Evolutionary conservation across 2,888 invertebrate genomes (phyloP).

Genomic region (Oligia fasciuncula): DNA sequence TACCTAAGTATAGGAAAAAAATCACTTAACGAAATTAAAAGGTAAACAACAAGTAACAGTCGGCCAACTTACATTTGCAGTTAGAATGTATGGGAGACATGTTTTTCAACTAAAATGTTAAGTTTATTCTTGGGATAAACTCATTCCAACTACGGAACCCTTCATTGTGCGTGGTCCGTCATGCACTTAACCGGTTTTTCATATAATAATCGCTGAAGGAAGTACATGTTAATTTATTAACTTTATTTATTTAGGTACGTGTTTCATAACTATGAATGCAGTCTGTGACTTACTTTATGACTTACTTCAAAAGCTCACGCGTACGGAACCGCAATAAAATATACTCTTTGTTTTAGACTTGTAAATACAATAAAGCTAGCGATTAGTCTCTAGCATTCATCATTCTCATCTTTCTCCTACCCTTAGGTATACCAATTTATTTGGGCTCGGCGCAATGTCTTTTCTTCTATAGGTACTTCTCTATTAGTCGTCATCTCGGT

Average conservation of each 20-base stretch:
- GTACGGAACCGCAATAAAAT: neutral
- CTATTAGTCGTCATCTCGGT: too few relatives aligned
- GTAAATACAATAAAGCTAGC: neutral
- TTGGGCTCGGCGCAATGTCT: rapidly evolving
- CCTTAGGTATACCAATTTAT: too few relatives aligned
- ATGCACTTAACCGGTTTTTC: neutral
- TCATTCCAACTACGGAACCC: neutral
- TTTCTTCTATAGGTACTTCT: too few relatives aligned
- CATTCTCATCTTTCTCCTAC: too few relatives aligned
- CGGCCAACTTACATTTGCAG: neutral
- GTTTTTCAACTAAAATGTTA: neutral
- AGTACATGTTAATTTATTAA: neutral
- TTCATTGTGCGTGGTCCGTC: too few relatives aligned
- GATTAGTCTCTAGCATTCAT: slow-evolving; percentile 1
- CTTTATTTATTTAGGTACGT: neutral
- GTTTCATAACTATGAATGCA: neutral
- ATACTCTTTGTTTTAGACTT: neutral
- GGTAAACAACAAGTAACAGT: neutral
- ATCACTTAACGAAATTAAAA: neutral
- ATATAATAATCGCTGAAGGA: neutral
- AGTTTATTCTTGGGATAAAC: too few relatives aligned
- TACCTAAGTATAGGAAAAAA: too few relatives aligned
- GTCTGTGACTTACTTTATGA: slow-evolving; percentile 1
- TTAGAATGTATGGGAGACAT: neutral
- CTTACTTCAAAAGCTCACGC: slow-evolving; percentile 2